These are phyloP conservation scores for Ceyx erithaca DNA, from an alignment of 2,797 vertebrate genomes.

Conservation along the genomic window DNA sequence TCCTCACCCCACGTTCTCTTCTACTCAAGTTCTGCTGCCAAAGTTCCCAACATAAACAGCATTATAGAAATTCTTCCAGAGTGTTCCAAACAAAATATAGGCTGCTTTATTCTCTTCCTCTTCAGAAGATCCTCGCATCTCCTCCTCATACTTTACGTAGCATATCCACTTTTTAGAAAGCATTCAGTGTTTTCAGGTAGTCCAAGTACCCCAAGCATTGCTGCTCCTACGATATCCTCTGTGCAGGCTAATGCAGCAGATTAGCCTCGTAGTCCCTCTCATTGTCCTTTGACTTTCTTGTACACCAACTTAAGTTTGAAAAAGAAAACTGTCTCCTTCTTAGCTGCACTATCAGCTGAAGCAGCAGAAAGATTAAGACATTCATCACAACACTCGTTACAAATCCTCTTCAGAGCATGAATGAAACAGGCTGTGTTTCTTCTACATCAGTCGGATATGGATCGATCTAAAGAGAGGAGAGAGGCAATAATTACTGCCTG, in stretches of 20 bases:
- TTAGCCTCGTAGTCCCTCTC: slow-evolving; percentile 33
- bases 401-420: slow-evolving; percentile 69
- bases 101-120: neutral
- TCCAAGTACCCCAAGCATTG: neutral
- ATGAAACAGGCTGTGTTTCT: slow-evolving; percentile 70
- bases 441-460: slow-evolving; percentile 75
- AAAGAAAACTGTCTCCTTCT: slow-evolving; percentile 41
- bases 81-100: neutral
- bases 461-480: slow-evolving; percentile 74
- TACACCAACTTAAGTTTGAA: neutral
- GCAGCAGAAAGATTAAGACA: slow-evolving; percentile 45
- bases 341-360: slow-evolving; percentile 57
- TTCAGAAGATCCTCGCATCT: neutral
- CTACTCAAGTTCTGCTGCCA: neutral
- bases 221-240: neutral
- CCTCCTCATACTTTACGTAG: neutral
- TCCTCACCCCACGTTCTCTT: neutral
- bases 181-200: neutral
- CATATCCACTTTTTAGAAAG: slow-evolving; percentile 1
- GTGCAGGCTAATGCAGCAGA: neutral
- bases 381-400: slow-evolving; percentile 40
- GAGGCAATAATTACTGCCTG: slow-evolving; percentile 6
- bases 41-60: neutral
- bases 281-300: neutral
- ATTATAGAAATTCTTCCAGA: slow-evolving; percentile 11